These are phyloP conservation scores for Drosophila birchii DNA, from an alignment of 2,888 invertebrate genomes.

Conservation along the genomic window DNA sequence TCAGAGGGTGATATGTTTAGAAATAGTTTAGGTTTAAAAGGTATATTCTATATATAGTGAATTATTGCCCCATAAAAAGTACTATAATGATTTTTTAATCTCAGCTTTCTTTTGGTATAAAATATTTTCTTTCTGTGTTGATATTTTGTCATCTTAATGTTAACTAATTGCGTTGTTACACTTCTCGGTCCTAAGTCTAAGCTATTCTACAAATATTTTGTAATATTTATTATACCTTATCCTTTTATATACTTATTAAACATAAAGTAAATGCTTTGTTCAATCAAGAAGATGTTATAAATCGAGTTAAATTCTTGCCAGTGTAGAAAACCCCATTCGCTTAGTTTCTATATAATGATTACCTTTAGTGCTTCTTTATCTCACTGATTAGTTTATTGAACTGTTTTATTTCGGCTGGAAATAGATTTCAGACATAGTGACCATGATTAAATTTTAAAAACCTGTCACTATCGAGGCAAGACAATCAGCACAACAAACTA, in stretches of 20 bases:
- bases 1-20: not conserved
- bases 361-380: constrained; percentile 14
- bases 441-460: constrained; percentile 10
- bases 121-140: not conserved
- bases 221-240: not conserved
- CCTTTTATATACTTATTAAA: not conserved
- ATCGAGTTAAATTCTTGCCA: not conserved
- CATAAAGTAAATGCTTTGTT: not conserved
- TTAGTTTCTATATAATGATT: not conserved
- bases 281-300: not conserved
- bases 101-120: not conserved
- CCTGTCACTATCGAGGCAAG: constrained; percentile 17
- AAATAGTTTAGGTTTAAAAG: not conserved
- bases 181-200: not conserved
- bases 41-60: not conserved
- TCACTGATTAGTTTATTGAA: constrained; percentile 34
- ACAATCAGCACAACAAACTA: constrained; percentile 9
- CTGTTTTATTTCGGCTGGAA: constrained; percentile 16
- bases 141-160: not conserved
- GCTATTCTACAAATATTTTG: not conserved
- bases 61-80: not conserved
- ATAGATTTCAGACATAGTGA: constrained; percentile 19
- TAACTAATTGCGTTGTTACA: constrained; percentile 5
- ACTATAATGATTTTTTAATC: not conserved
- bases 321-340: constrained; percentile 13